Percentiles rank a stretch among this genome's conserved stretches.
phyloP scores from a whole-genome alignment of 2,797 vertebrate species.

The Chaenodraco wilsoni region DNA sequence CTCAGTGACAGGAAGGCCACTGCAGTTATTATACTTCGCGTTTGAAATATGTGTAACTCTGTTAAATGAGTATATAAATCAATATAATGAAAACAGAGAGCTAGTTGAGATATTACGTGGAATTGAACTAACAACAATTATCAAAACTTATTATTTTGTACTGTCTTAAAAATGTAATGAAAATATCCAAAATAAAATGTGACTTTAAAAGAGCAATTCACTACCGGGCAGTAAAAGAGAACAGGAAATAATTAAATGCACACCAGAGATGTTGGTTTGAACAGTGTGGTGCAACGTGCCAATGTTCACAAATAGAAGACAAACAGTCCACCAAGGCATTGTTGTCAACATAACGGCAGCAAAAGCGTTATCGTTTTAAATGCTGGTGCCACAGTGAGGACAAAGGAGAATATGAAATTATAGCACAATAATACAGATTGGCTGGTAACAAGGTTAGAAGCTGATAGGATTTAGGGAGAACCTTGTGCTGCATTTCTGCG shows the following conservation, averaged over 20 bases:
- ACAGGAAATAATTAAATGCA: slow-evolving; percentile 52
- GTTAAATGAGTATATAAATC: not conserved
- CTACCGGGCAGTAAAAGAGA: not conserved
- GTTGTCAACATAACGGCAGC: slow-evolving; percentile 75
- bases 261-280: slow-evolving; percentile 53
- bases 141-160: not conserved
- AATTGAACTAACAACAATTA: not conserved
- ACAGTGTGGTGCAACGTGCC: slow-evolving; percentile 63
- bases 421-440: slow-evolving; percentile 89
- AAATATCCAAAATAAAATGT: slow-evolving; percentile 7
- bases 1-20: no score
- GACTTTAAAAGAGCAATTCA: not conserved
- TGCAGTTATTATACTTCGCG: no score
- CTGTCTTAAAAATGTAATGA: not conserved
- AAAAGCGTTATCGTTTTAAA: slow-evolving; percentile 76
- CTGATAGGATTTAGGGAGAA: slow-evolving; percentile 86
- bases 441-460: slow-evolving; percentile 86
- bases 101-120: not conserved
- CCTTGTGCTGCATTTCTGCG: slow-evolving; percentile 82
- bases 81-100: not conserved
- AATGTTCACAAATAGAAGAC: slow-evolving; percentile 69
- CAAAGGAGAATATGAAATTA: slow-evolving; percentile 85
- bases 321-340: slow-evolving; percentile 72
- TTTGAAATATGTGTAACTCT: no score
- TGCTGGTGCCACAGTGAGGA: slow-evolving; percentile 80